These are phyloP conservation scores for Liasis olivaceus DNA, from an alignment of 2,797 vertebrate genomes.

Conservation along the genomic window DNA sequence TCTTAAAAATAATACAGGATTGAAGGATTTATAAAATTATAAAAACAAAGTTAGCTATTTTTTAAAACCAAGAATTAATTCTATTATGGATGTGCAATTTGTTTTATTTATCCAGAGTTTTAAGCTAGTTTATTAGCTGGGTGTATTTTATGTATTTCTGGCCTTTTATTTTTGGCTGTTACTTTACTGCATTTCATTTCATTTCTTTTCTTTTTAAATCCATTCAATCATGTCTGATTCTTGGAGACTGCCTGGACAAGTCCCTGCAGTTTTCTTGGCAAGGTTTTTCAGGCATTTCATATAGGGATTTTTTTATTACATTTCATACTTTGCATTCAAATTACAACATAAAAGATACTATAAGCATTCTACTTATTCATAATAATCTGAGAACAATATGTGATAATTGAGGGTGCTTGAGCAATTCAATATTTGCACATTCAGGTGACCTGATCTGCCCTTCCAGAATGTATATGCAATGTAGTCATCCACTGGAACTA, in stretches of 20 bases:
- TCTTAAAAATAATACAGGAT: too few species aligned
- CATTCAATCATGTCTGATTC: too few species aligned
- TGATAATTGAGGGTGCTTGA: background rate
- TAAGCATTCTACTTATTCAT: background rate
- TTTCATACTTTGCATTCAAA: background rate
- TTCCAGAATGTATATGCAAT: background rate
- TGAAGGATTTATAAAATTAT: background rate
- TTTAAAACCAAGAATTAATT: background rate
- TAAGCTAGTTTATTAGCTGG: background rate
- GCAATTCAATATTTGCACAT: background rate
- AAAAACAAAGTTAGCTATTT: too few species aligned
- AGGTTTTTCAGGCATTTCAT: background rate
- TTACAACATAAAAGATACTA: background rate
- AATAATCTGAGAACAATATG: background rate
- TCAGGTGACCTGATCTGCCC: background rate
- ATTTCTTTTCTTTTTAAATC: too few species aligned
- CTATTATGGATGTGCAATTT: background rate
- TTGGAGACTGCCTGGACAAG: too few species aligned
- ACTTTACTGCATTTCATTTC: background rate
- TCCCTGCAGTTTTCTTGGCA: too few species aligned
- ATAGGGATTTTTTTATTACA: background rate
- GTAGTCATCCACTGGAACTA: background rate
- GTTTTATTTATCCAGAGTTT: background rate
- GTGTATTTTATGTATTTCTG: background rate
- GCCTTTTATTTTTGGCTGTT: background rate